Evolutionary conservation across 2,888 invertebrate species (phyloP).

Genomic region (Zootermopsis nevadensis): DNA sequence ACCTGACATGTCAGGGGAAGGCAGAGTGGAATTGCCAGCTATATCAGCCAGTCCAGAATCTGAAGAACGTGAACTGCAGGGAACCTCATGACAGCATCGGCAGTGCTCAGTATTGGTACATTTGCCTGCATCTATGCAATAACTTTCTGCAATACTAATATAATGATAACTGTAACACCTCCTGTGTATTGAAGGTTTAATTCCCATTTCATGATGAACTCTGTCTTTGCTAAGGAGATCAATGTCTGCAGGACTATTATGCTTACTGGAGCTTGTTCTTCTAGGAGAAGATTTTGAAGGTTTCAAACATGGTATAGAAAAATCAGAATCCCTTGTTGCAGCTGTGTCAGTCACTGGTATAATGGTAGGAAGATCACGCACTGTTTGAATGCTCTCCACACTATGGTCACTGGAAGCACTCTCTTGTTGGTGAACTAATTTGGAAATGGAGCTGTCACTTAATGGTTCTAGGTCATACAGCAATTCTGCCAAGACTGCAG

Average conservation of each 20-base stretch:
- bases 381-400: constrained; percentile 57
- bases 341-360: neutral
- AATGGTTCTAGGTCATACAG: constrained; percentile 65
- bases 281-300: neutral
- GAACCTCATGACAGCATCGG: constrained; percentile 44
- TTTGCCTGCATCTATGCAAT: neutral
- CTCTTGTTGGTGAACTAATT: constrained; percentile 55
- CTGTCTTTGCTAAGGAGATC: neutral
- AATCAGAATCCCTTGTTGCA: neutral
- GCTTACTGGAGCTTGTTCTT: neutral
- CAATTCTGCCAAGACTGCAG: constrained; percentile 67
- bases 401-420: constrained; percentile 58
- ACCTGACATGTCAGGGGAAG: constrained; percentile 67
- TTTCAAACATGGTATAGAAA: neutral
- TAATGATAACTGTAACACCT: constrained; percentile 38
- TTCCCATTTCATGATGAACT: neutral
- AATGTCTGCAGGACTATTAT: neutral
- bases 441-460: constrained; percentile 10
- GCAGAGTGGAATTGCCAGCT: constrained; percentile 67
- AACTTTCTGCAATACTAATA: constrained; percentile 32
- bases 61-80: constrained; percentile 64
- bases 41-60: constrained; percentile 88
- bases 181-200: neutral
- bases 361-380: constrained; percentile 37
- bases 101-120: constrained; percentile 41